Percentiles rank a stretch among this genome's conserved stretches.
These are phyloP conservation scores for Carterocephalus palaemon DNA, from an alignment of 2,888 invertebrate genomes.

Conservation along the genomic window DNA sequence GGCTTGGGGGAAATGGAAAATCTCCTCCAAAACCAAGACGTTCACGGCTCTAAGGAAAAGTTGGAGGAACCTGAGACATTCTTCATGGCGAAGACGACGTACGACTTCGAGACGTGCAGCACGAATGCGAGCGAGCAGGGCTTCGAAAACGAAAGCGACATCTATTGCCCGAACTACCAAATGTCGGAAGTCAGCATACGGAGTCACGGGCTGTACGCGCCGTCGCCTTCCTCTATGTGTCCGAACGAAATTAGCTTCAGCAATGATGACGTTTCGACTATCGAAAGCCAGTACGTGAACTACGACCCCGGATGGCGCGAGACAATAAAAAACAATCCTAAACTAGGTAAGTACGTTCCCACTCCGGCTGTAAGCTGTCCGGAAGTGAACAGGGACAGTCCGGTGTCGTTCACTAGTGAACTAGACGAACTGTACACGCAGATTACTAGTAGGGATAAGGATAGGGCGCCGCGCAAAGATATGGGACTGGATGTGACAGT, in stretches of 20 bases:
- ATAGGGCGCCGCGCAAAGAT: slow-evolving; percentile 51
- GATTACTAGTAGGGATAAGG: slow-evolving; percentile 74
- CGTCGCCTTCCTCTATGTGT: slow-evolving; percentile 77
- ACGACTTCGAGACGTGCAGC: slow-evolving; percentile 70
- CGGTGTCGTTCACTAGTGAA: slow-evolving; percentile 74
- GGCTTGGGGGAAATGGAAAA: slow-evolving; percentile 54
- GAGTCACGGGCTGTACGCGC: slow-evolving; percentile 81
- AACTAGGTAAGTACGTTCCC: slow-evolving; percentile 60
- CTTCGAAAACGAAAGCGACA: slow-evolving; percentile 80
- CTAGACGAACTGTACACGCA: slow-evolving; percentile 85
- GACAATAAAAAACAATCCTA: slow-evolving; percentile 64
- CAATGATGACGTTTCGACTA: slow-evolving; percentile 70
- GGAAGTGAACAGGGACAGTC: slow-evolving; percentile 67
- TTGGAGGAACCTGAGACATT: slow-evolving; percentile 60
- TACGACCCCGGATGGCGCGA: slow-evolving; percentile 77
- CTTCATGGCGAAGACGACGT: slow-evolving; percentile 65
- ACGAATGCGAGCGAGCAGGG: slow-evolving; percentile 71
- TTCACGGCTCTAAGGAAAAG: slow-evolving; percentile 55
- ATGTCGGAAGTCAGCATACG: slow-evolving; percentile 82
- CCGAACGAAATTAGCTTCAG: slow-evolving; percentile 74
- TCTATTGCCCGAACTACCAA: slow-evolving; percentile 80
- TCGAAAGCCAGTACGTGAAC: slow-evolving; percentile 77
- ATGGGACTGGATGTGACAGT: slow-evolving; percentile 59
- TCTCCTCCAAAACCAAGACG: slow-evolving; percentile 50
- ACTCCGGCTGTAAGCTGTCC: slow-evolving; percentile 69